A percentile compares a stretch with the other conserved stretches of the same genome.
Evolutionary conservation across 2,113 vertebrate genomes (phyloP).

Genomic region (Artemisiospiza belli): DNA sequence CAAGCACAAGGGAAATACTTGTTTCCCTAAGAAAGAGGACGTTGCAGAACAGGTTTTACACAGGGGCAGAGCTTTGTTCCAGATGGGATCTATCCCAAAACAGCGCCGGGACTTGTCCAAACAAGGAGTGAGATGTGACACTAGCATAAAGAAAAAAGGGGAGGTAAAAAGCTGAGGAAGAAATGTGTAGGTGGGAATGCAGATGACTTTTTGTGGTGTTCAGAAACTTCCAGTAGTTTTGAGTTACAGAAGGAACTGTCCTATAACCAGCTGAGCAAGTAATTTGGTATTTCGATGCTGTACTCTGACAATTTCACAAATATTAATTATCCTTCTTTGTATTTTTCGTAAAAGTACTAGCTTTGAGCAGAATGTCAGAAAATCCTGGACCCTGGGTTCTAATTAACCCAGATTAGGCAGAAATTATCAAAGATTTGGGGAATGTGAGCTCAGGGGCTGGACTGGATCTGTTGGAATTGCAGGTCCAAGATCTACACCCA

Average conservation of each 20-base stretch:
- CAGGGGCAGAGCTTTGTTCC: constrained; percentile 87
- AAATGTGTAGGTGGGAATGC: background rate
- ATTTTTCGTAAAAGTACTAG: background rate
- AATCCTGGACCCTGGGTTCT: background rate
- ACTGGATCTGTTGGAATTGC: accelerated
- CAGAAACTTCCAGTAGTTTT: background rate
- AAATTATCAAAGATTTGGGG: background rate
- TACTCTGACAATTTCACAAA: background rate
- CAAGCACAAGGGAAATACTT: background rate
- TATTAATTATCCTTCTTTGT: background rate
- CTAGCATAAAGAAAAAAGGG: background rate
- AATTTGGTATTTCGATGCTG: background rate
- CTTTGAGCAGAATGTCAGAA: background rate
- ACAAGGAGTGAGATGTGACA: constrained; percentile 59
- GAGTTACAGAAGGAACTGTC: background rate
- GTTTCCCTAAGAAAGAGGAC: background rate
- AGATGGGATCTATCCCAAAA: constrained; percentile 87
- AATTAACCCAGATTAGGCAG: accelerated
- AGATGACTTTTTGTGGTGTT: background rate
- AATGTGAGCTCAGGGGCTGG: background rate
- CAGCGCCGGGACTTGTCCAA: constrained; percentile 77
- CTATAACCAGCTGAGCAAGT: background rate
- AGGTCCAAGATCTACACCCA: background rate
- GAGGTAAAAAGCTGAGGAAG: background rate
- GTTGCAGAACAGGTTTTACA: constrained; percentile 44